Percentiles rank a stretch among this genome's conserved stretches.
Evolutionary conservation across 2,888 invertebrate species (phyloP).

Genomic region (Drosophila kuntzei): DNA sequence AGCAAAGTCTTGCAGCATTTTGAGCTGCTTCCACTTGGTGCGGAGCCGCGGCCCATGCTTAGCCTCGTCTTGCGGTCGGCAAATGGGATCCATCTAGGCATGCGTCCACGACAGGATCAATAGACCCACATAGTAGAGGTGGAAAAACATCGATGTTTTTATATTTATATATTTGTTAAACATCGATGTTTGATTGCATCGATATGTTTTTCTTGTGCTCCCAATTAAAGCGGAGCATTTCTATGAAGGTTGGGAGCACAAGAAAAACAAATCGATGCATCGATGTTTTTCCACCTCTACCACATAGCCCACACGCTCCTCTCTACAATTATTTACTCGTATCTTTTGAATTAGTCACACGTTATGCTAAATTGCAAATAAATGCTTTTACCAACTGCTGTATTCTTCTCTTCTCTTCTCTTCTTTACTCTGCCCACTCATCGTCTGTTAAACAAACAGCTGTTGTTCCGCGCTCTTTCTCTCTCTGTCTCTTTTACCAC

Average conservation of each 20-base stretch:
- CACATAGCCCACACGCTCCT: not conserved
- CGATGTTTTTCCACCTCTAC: too few species aligned
- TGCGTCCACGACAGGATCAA: constrained; percentile 37
- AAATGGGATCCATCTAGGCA: constrained; percentile 78
- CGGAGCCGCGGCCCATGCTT: constrained; percentile 66
- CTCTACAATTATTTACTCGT: not conserved
- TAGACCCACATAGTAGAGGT: not conserved
- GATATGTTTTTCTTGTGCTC: too few species aligned
- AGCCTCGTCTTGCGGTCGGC: constrained; percentile 78
- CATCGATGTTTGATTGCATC: too few species aligned
- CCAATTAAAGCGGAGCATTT: too few species aligned
- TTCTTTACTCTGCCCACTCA: not conserved
- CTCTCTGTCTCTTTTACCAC: not conserved
- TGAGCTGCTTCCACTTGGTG: constrained; percentile 79
- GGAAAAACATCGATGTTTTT: too few species aligned
- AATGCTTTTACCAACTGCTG: not conserved
- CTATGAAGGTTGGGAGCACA: too few species aligned
- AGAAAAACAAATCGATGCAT: too few species aligned
- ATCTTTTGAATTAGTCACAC: not conserved
- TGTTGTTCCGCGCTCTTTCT: not conserved
- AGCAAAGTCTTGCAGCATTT: constrained; percentile 77
- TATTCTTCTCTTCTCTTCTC: not conserved
- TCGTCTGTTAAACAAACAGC: not conserved
- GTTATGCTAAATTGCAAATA: not conserved
- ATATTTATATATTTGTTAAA: too few species aligned